phyloP scores from a whole-genome alignment of 1,140 invertebrate genomes.

The Meloidogyne chitwoodi region DNA sequence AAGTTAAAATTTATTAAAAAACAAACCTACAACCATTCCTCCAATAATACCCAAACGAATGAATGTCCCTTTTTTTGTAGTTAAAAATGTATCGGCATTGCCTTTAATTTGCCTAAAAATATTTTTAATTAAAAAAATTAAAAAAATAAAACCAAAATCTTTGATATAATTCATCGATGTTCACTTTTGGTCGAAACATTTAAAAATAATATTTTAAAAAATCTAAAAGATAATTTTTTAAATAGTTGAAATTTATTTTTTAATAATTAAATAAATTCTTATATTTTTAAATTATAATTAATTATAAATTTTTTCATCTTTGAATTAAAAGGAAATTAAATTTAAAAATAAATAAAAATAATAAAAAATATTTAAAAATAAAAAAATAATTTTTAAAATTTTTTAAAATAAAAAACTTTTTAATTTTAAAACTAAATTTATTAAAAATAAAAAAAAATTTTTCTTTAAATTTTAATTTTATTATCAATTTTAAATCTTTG shows the following conservation, averaged over 20 bases:
- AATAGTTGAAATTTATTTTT: too few species aligned
- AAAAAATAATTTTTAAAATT: neutral
- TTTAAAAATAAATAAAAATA: too few species aligned
- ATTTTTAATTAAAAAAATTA: neutral
- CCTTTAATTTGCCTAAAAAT: neutral
- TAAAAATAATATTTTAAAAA: neutral
- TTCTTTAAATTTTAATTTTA: neutral
- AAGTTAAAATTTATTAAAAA: neutral
- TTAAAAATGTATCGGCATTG: conserved; percentile 15
- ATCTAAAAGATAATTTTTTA: conserved; percentile 12
- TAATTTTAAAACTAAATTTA: neutral
- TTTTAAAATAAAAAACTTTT: neutral
- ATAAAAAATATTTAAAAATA: neutral
- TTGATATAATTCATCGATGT: neutral
- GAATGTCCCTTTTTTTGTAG: neutral
- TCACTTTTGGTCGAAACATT: neutral
- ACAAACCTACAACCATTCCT: neutral
- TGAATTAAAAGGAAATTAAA: too few species aligned
- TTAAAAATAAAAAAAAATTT: neutral
- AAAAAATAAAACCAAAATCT: conserved; percentile 1
- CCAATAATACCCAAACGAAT: conserved; percentile 9
- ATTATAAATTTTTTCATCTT: too few species aligned
- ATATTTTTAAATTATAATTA: too few species aligned
- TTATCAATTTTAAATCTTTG: neutral
- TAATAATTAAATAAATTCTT: too few species aligned